Evolutionary conservation across 2,888 invertebrate genomes (phyloP).

Genomic region (Automeris io): DNA sequence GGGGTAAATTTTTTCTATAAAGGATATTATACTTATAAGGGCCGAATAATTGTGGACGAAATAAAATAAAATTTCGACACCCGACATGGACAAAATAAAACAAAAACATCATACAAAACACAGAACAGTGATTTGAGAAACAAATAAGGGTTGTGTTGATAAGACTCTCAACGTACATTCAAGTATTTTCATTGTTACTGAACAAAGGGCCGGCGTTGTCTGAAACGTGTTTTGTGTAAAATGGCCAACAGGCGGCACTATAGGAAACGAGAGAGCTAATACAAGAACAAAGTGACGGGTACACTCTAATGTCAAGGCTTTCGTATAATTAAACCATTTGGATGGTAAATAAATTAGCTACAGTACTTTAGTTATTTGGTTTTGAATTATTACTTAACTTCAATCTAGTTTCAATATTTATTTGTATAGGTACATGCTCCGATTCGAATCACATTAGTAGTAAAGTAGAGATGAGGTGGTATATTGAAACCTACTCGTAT

Average conservation of each 20-base stretch:
- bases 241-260: constrained; percentile 38
- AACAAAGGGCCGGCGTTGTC: constrained; percentile 54
- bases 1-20: too few relatives aligned
- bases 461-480: too few relatives aligned
- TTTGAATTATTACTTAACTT: background rate
- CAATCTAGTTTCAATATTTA: too few relatives aligned
- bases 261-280: constrained; percentile 19
- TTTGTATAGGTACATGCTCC: too few relatives aligned
- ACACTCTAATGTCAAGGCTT: constrained; percentile 20
- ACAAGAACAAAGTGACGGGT: constrained; percentile 25
- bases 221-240: constrained; percentile 58
- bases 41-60: background rate
- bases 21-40: too few relatives aligned
- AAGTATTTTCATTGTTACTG: constrained; percentile 57
- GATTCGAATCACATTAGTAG: too few relatives aligned
- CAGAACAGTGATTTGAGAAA: constrained; percentile 53
- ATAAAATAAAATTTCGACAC: background rate
- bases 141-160: constrained; percentile 59
- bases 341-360: background rate
- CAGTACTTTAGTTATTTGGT: background rate
- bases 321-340: constrained; percentile 8
- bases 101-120: constrained; percentile 40
- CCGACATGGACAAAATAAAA: constrained; percentile 18
- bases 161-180: constrained; percentile 56
- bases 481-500: too few relatives aligned